Evolutionary conservation across 2,113 vertebrate genomes (phyloP).

Genomic region (Epinephelus fuscoguttatus): DNA sequence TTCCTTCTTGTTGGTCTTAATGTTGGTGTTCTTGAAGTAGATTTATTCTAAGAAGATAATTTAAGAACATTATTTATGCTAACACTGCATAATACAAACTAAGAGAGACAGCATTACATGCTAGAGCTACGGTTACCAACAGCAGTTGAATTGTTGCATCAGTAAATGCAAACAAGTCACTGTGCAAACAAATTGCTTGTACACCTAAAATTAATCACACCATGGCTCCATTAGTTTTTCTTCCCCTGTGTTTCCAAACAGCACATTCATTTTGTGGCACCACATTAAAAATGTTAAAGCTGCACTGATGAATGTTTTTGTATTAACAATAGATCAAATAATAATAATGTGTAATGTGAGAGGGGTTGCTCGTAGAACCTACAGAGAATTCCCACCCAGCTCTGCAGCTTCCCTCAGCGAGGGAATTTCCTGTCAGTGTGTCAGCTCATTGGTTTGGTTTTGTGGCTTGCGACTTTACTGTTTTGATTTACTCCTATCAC

Average conservation of each 20-base stretch:
- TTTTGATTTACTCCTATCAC: too few relatives aligned
- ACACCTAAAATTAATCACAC: background rate
- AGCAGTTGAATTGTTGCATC: background rate
- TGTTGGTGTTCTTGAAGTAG: background rate
- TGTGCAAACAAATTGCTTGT: background rate
- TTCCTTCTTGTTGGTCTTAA: background rate
- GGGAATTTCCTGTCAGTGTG: background rate
- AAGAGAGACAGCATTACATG: background rate
- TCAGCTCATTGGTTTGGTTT: background rate
- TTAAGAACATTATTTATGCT: too few relatives aligned
- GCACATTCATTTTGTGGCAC: background rate
- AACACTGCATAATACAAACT: background rate
- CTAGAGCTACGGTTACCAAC: background rate
- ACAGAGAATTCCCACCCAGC: background rate
- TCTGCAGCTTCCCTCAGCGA: background rate
- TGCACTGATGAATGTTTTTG: background rate
- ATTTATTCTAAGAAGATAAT: too few relatives aligned
- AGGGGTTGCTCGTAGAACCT: background rate
- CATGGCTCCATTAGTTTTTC: background rate
- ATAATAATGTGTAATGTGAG: background rate
- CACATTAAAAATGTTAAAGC: background rate
- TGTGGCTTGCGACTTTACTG: too few relatives aligned
- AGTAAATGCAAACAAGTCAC: slow-evolving; percentile 2
- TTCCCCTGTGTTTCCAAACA: background rate
- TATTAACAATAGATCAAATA: background rate